Evolutionary conservation across 1,140 invertebrate genomes (phyloP).

Genomic region (Lucilia cuprina): DNA sequence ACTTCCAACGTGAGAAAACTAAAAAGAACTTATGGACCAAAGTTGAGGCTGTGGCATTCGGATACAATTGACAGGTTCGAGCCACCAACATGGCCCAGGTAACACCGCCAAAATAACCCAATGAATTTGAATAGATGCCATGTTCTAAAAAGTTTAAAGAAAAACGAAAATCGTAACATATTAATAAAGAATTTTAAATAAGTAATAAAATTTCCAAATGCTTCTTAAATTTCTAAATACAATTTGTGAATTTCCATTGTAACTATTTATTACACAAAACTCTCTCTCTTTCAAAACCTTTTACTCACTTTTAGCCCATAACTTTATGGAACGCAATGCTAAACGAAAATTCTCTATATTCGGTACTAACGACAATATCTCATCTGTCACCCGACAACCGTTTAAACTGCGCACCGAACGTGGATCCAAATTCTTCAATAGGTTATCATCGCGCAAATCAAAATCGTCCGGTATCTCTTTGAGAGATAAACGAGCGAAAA

Average conservation of each 20-base stretch:
- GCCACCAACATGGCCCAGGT: conserved; percentile 99
- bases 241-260: no score
- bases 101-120: conserved; percentile 98
- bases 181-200: no score
- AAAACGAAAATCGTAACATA: not conserved
- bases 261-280: no score
- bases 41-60: conserved; percentile 93
- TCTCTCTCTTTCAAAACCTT: no score
- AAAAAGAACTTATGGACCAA: conserved; percentile 98
- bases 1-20: conserved; percentile 96
- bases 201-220: no score
- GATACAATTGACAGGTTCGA: conserved; percentile 97
- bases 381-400: conserved; percentile 97
- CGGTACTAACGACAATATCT: conserved; percentile 94
- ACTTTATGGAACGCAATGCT: conserved; percentile 92
- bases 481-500: conserved; percentile 92
- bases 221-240: no score
- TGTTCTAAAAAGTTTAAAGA: conserved; percentile 71
- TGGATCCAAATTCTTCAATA: conserved; percentile 95
- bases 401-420: conserved; percentile 97
- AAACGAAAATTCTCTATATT: conserved; percentile 94
- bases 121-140: conserved; percentile 97
- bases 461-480: conserved; percentile 88
- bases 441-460: conserved; percentile 88
- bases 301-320: conserved; percentile 97